These are phyloP conservation scores for Macquaria ambigua DNA, from an alignment of 2,113 vertebrate genomes.

Conservation along the genomic window DNA sequence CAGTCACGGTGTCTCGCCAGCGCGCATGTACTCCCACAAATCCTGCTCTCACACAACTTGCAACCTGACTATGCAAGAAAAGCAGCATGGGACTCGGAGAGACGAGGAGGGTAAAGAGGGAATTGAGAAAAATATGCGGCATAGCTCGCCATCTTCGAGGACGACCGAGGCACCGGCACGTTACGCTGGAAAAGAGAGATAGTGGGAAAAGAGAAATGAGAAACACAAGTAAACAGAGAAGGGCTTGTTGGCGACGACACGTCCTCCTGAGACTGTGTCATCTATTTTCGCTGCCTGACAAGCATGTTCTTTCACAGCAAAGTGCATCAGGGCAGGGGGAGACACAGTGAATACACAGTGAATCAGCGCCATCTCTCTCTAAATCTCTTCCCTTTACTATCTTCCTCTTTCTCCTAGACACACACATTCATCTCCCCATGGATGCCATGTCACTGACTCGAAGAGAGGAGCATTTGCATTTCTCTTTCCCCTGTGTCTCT, in stretches of 20 bases:
- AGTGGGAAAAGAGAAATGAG: slow-evolving; percentile 36
- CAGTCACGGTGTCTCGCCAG: slow-evolving; percentile 52
- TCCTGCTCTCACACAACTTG: slow-evolving; percentile 63
- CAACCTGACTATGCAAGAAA: slow-evolving; percentile 68
- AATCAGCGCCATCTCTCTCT: slow-evolving; percentile 67
- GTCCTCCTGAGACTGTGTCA: slow-evolving; percentile 68
- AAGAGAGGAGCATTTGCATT: slow-evolving; percentile 77
- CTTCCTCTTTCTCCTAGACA: slow-evolving; percentile 3
- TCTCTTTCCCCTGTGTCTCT: slow-evolving; percentile 62
- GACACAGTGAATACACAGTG: slow-evolving; percentile 53
- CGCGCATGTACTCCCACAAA: slow-evolving; percentile 59
- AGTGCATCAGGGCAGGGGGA: slow-evolving; percentile 39
- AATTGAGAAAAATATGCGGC: slow-evolving; percentile 22
- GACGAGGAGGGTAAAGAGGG: slow-evolving; percentile 25
- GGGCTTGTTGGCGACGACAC: slow-evolving; percentile 41
- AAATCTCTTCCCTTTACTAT: slow-evolving; percentile 24
- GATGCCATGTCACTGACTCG: slow-evolving; percentile 73
- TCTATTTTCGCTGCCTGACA: slow-evolving; percentile 69
- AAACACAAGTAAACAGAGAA: slow-evolving; percentile 58
- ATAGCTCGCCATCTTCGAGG: slow-evolving; percentile 13
- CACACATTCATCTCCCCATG: slow-evolving; percentile 60
- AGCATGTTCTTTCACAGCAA: slow-evolving; percentile 63
- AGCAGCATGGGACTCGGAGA: slow-evolving; percentile 37
- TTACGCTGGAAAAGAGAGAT: slow-evolving; percentile 10
- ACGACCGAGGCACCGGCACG: neutral